A percentile compares a stretch with the other conserved stretches of the same genome.
Evolutionary conservation across 2,113 vertebrate species (phyloP).

Genomic region (Ceyx melanurus): DNA sequence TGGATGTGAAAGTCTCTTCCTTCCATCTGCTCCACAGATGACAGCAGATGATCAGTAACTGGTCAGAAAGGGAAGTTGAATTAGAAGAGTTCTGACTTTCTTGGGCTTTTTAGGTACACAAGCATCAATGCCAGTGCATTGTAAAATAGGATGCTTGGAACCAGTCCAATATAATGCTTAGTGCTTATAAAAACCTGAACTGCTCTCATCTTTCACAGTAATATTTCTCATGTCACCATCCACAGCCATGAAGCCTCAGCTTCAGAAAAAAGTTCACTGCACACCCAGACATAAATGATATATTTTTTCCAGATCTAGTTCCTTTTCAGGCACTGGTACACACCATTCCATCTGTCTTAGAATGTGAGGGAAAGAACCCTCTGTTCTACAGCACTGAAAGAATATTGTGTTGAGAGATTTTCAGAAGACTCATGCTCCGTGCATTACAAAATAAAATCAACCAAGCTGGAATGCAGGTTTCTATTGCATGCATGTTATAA

Average conservation of each 20-base stretch:
- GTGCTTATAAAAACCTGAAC: not conserved
- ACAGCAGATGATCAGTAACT: not conserved
- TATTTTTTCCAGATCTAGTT: not conserved
- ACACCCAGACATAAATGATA: not conserved
- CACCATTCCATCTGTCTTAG: not conserved
- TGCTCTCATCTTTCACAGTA: not conserved
- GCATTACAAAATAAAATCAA: not conserved
- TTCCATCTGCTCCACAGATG: not conserved
- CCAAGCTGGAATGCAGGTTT: not conserved
- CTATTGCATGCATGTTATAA: not conserved
- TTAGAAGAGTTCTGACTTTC: not conserved
- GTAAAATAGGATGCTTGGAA: not conserved
- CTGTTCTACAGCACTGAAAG: not conserved
- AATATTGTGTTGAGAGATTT: not conserved
- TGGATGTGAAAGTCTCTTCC: not conserved
- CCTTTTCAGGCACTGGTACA: not conserved
- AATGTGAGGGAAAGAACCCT: not conserved
- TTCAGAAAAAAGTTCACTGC: not conserved
- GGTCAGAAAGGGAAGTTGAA: not conserved
- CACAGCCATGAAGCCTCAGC: not conserved
- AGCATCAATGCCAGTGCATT: not conserved
- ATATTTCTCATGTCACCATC: not conserved
- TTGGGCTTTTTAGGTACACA: rapidly evolving
- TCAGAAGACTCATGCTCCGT: slow-evolving; percentile 45
- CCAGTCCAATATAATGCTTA: not conserved